Base-by-base conservation (phyloP, 2,113 vertebrate species). In the Cephalopholis sonnerati region DNA sequence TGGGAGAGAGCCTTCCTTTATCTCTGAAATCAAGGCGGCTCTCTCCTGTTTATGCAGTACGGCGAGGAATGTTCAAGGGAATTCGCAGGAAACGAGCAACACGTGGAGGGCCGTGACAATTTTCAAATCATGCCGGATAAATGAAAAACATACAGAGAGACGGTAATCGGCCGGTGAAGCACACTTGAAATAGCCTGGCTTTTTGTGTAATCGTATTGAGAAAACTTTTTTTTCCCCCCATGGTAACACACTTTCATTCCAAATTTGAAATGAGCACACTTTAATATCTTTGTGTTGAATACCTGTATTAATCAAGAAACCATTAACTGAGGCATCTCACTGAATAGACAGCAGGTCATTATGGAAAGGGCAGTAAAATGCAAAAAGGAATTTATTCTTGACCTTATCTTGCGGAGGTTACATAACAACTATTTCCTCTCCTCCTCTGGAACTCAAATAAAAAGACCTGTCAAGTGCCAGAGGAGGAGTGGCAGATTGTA, bases 361-460 rank as follows among this genome's bases (percentile, higher is more conserved):
- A 2, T 4, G 22, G 5, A 58, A 68, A 61, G 27, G 51, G 32
- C 5, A 71, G 9, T 27, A 4, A 84, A 67, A 71, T 50, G 12
- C 39, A 0, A 57, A 91, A 48, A 48, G 16, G 64, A 29, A 29
- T 77, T 74, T 17, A 20, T 54, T 65, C 27, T 74, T 24, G 41
- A 79, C 74, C 68, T 79, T 32, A 2, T 72, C 54, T 27, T 4
- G n/a, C 25, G 46, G 22, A 54, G n/a, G 79, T 78, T 68, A 54
- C 46, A 36, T 27, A 68, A 27, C 51, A 58, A 69, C 36, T 39
- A 66, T 76, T 65, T 77, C 29, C 72, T 76, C 36, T 87, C 58
- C 63, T 89, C 54, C 27, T 78, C 61, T 83, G 62, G 62, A 83
- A 78, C 51, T 77, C 18, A 51, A 57, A 80, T 73, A 66, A 73